A percentile compares a stretch with the other conserved stretches of the same genome.
Evolutionary conservation across 2,113 vertebrate species (phyloP).

Genomic region (Actenoides lindsayi): DNA sequence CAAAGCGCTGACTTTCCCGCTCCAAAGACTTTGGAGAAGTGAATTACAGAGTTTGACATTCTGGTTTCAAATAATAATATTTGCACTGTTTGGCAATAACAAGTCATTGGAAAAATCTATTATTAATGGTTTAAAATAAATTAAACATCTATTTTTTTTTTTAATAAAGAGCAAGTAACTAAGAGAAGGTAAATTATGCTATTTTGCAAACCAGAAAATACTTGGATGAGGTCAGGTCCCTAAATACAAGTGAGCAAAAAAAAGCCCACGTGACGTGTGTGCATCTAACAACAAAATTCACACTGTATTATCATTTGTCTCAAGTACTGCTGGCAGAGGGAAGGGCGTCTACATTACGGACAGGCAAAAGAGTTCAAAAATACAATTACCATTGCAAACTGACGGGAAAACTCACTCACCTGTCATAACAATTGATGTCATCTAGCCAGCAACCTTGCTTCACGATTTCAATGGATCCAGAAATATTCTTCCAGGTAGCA

Average conservation of each 20-base stretch:
- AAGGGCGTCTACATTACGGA: fast-evolving
- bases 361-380: not conserved
- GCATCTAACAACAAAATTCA: not conserved
- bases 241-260: not conserved
- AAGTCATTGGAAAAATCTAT: not conserved
- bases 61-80: not conserved
- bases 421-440: constrained; percentile 98
- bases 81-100: not conserved
- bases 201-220: not conserved
- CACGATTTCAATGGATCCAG: constrained; percentile 91
- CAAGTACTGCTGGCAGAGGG: not conserved
- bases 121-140: not conserved
- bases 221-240: not conserved
- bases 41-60: not conserved
- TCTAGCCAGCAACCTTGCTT: constrained; percentile 99
- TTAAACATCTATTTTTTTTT: not conserved
- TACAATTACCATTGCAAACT: not conserved
- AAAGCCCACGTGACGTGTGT: fast-evolving
- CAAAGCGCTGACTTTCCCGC: not conserved
- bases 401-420: constrained; percentile 71
- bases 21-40: not conserved
- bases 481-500: constrained; percentile 97
- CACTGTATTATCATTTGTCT: not conserved
- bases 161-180: not conserved
- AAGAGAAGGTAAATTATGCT: not conserved